Evolutionary conservation across 2,113 vertebrate genomes (phyloP).

Genomic region (Oreochromis aureus): DNA sequence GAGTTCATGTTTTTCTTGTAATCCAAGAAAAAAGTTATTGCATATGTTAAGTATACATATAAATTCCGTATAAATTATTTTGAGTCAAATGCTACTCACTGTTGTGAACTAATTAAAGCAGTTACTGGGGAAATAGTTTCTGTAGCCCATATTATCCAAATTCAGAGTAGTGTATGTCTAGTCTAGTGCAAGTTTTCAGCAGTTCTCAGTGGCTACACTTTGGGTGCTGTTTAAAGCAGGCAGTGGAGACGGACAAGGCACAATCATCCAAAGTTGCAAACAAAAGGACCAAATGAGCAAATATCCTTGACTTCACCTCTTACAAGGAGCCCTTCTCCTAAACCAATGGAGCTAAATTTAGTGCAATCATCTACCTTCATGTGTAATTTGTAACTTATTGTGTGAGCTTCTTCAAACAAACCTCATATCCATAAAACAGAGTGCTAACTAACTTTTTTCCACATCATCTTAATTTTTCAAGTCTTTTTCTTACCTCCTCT

Average conservation of each 20-base stretch:
- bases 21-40: not conserved
- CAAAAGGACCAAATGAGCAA: not conserved
- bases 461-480: not conserved
- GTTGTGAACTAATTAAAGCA: not conserved
- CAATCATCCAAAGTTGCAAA: not conserved
- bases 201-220: not conserved
- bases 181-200: not conserved
- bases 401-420: not conserved
- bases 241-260: not conserved
- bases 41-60: not conserved
- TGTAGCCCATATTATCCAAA: not conserved
- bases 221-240: not conserved
- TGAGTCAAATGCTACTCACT: not conserved
- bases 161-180: not conserved
- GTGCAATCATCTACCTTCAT: slow-evolving; percentile 28
- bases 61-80: not conserved
- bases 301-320: not conserved
- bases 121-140: not conserved
- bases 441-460: not conserved
- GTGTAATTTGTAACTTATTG: slow-evolving; percentile 40
- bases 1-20: not conserved
- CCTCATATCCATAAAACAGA: not conserved
- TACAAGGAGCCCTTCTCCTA: not conserved
- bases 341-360: not conserved
- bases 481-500: not conserved